Conservation (phyloP, 2,113 vertebrate species). For the Opisthocomus hoazin region DNA sequence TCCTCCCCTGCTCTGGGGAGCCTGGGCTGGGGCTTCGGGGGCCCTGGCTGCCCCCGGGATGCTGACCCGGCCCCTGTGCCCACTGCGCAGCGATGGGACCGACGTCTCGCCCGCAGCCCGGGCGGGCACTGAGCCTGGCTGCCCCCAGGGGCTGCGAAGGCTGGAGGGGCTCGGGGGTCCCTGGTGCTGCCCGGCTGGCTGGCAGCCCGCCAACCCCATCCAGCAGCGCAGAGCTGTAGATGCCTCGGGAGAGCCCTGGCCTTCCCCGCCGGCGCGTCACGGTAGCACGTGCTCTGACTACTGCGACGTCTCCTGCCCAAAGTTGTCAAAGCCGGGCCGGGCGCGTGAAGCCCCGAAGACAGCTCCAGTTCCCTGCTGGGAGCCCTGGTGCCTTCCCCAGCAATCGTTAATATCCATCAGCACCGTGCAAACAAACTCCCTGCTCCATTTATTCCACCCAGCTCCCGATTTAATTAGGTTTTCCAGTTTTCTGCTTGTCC, state of each 20-base stretch:
- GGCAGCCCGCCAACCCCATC: fast-evolving
- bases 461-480: constrained; percentile 81
- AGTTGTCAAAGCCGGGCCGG: background rate
- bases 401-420: constrained; percentile 69
- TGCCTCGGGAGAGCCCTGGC: background rate
- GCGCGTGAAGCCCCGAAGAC: fast-evolving
- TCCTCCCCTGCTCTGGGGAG: background rate
- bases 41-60: fast-evolving
- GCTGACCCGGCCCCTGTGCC: background rate
- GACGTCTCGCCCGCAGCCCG: fast-evolving
- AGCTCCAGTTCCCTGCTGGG: background rate
- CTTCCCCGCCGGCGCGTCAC: background rate
- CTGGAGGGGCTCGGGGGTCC: background rate
- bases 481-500: constrained; percentile 72
- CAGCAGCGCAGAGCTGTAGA: fast-evolving
- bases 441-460: constrained; percentile 73
- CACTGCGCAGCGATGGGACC: fast-evolving
- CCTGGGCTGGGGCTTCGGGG: background rate
- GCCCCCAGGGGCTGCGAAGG: fast-evolving
- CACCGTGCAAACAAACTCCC: constrained; percentile 68
- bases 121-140: background rate
- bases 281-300: background rate
- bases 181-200: background rate
- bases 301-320: background rate
- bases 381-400: constrained; percentile 6